Evolutionary conservation across 2,888 invertebrate species (phyloP).

Genomic region (Rambutsinella grinnellia): DNA sequence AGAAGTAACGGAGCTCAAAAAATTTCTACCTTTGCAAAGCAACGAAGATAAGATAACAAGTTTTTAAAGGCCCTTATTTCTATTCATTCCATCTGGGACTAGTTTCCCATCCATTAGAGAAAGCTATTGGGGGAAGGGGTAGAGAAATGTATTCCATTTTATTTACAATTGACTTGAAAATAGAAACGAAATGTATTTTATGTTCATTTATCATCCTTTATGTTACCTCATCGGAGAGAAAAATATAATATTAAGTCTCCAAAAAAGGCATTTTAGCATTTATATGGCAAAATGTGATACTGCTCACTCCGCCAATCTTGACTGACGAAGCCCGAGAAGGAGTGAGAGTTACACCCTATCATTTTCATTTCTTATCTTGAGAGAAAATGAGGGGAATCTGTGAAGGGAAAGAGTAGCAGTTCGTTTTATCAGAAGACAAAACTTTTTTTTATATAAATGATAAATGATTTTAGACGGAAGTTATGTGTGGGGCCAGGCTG

Average conservation of each 20-base stretch:
- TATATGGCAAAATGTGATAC: too few relatives aligned
- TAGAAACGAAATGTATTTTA: neutral
- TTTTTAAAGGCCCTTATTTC: neutral
- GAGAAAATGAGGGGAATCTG: too few relatives aligned
- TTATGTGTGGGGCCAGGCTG: slow-evolving; percentile 1
- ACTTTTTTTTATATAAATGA: slow-evolving; percentile 32
- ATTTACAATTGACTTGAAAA: neutral
- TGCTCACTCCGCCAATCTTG: too few relatives aligned
- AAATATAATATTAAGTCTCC: slow-evolving; percentile 12
- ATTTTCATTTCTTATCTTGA: too few relatives aligned
- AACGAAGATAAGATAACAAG: neutral
- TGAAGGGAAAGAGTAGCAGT: neutral
- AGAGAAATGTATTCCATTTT: too few relatives aligned
- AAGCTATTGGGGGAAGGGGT: neutral
- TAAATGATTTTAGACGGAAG: slow-evolving; percentile 46
- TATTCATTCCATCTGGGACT: slow-evolving; percentile 9
- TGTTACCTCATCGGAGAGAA: neutral
- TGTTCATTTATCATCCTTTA: slow-evolving; percentile 20
- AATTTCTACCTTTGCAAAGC: too few relatives aligned
- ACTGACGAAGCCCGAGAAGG: too few relatives aligned
- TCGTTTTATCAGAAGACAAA: neutral
- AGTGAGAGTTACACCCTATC: too few relatives aligned
- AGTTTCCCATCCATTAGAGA: neutral
- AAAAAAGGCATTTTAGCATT: too few relatives aligned
- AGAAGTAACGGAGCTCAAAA: neutral